Evolutionary conservation across 2,113 vertebrate genomes (phyloP).

Genomic region (Cyanoramphus novaezelandiae): DNA sequence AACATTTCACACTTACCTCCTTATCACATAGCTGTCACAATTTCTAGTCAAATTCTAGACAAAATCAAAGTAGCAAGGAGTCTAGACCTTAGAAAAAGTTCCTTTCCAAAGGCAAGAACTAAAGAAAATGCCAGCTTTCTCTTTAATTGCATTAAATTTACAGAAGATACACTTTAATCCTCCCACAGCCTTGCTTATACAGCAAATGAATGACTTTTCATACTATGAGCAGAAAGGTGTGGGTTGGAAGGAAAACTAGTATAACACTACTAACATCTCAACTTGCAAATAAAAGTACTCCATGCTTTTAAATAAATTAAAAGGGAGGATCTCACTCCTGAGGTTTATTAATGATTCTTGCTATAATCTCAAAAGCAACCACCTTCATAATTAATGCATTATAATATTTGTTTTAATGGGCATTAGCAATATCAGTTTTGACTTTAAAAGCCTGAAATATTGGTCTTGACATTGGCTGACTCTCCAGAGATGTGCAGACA

Average conservation of each 20-base stretch:
- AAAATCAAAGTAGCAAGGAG: background rate
- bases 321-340: background rate
- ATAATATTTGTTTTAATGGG: background rate
- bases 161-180: background rate
- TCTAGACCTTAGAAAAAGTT: background rate
- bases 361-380: background rate
- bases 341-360: background rate
- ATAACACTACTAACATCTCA: background rate
- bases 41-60: background rate
- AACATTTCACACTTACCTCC: background rate
- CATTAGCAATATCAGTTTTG: background rate
- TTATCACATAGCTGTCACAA: background rate
- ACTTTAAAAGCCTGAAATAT: background rate
- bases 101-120: background rate
- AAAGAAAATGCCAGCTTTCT: background rate
- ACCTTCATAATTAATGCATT: conserved; percentile 43
- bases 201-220: conserved; percentile 2
- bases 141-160: background rate
- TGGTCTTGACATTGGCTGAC: background rate
- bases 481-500: background rate
- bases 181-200: background rate
- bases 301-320: background rate
- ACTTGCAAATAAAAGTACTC: background rate
- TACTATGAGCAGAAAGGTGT: background rate
- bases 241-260: background rate